Evolutionary conservation across 2,888 invertebrate species (phyloP), one percentile per base, ranked within the genome.

Genomic region (Gonocerus acuteangulatus): DNA sequence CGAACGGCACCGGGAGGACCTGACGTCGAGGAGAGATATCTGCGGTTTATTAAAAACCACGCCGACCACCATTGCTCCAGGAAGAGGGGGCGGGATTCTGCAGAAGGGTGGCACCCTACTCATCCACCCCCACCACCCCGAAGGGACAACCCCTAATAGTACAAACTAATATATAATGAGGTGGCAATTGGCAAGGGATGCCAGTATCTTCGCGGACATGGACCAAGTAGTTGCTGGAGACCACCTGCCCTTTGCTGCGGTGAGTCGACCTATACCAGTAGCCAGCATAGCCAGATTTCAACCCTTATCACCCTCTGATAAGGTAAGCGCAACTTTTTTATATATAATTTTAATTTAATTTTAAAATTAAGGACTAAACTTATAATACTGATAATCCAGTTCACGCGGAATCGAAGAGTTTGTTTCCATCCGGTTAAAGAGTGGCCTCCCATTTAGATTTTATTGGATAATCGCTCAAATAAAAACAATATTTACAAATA

Each of bases 161-260:
- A 62, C 67, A 66, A 65, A 66, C 67, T 65, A 66, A 67, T 66
- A 67, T 67, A 67, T 67, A 67, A 67, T 66, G 66, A 66, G 65
- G 60, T 63, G 67, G 62, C 49, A 66, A 66, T 65, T 48, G 65
- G 58, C 60, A 34, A 59, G 45, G 44, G 48, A 22, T 32, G 36
- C 22, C 44, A 58, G 47, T 58, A 6, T n/a, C n/a, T 21, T 42
- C 15, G 9, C 44, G 18, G 57, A 45, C 27, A 57, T 57, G 57
- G 57, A 56, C 27, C 23, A 44, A 19, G 56, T 64, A 23, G 57
- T 64, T 1, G 65, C 65, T n/a, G 45, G 23, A 18, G 57, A 51
- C 18, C 44, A 63, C 23, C 48, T 65, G 19, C 63, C 63, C 6
- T 19, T 39, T 7, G 65, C 61, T 1, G 34, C 54, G 6, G 48